Evolutionary conservation across 2,113 vertebrate species (phyloP).

Genomic region (Myanophis thanlyinensis): DNA sequence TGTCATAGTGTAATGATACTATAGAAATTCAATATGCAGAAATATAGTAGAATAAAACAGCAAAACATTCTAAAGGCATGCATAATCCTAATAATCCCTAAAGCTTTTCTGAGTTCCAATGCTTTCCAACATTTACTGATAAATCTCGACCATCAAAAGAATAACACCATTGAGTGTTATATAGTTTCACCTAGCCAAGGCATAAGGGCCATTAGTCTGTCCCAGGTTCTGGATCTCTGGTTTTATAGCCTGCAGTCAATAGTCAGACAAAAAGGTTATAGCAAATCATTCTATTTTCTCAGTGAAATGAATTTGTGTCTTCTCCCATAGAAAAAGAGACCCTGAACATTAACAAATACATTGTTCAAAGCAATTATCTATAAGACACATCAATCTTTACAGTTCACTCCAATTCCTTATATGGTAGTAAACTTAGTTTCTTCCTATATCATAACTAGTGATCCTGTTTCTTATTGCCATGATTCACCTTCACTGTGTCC

Average conservation of each 20-base stretch:
- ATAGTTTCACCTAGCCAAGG: neutral
- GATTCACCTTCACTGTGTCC: neutral
- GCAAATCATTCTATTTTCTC: neutral
- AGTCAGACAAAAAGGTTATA: neutral
- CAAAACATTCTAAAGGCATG: neutral
- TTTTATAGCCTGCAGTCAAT: neutral
- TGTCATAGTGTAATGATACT: neutral
- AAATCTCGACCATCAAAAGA: neutral
- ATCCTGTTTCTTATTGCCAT: neutral
- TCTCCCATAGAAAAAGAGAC: neutral
- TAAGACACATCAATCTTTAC: neutral
- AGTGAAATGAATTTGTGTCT: neutral
- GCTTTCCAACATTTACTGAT: neutral
- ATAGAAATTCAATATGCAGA: neutral
- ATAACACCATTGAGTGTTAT: neutral
- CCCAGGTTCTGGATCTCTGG: neutral
- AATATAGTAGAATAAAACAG: neutral
- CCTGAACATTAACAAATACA: neutral
- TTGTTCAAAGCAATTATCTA: neutral
- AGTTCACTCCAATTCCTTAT: neutral
- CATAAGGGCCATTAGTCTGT: neutral
- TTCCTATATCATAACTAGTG: neutral
- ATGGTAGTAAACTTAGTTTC: neutral
- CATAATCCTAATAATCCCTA: neutral
- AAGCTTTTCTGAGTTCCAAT: neutral